These are phyloP conservation scores for Cinclus cinclus DNA, from an alignment of 2,113 vertebrate species.

Conservation along the genomic window DNA sequence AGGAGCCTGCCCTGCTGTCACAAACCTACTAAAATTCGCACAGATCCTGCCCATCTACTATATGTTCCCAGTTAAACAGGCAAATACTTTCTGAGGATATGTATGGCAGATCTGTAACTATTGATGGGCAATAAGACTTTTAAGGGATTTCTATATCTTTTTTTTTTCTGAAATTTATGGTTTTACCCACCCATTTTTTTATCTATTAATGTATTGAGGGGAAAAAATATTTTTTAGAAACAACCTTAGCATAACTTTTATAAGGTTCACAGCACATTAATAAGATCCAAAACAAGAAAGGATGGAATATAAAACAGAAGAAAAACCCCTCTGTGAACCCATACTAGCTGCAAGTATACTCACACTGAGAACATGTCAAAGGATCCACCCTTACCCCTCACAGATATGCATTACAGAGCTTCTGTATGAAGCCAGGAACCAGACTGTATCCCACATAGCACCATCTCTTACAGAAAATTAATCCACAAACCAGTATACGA, in stretches of 20 bases:
- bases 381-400: neutral
- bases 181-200: neutral
- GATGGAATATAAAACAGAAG: neutral
- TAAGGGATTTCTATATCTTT: neutral
- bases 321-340: accelerated
- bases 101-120: neutral
- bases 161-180: neutral
- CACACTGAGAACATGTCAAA: neutral
- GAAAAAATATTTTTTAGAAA: neutral
- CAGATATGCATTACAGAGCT: neutral
- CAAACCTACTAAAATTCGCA: neutral
- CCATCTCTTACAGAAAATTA: neutral
- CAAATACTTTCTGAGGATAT: neutral
- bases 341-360: neutral
- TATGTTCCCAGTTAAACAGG: neutral
- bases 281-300: neutral
- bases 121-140: neutral
- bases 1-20: neutral
- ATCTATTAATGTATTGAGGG: neutral
- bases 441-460: neutral
- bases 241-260: neutral
- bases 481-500: neutral
- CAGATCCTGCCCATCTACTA: neutral
- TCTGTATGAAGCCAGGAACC: neutral
- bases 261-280: neutral